Base-by-base conservation (phyloP, 2,113 vertebrate species). In the Archilochus colubris region DNA sequence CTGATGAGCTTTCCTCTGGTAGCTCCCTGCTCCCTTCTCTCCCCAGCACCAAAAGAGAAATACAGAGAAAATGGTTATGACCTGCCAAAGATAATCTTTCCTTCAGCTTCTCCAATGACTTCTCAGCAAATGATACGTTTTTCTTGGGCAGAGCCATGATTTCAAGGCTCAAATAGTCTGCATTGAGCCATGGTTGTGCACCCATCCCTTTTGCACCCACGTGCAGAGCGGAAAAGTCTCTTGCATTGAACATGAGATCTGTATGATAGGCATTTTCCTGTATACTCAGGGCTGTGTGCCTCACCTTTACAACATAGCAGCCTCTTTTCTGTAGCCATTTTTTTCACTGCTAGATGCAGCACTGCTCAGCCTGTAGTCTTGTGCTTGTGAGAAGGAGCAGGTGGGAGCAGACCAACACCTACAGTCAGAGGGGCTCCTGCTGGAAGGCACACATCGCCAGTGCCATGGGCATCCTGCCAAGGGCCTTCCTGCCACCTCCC, bases 111-210 rank as follows among this genome's bases (percentile, higher is more conserved):
- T 31, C 17, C 12, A 3, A 9, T 13, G 15, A 2, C 63, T 54
- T 24, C 30, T 30, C 44, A 21, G 15, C 68, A 61, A 10, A 8
- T 38, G 7, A 2, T 14, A 12, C 1, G 1, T 1, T 25, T 3
- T 23, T 24, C 38, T 46, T 9, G 57, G 43, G 20, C 75, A 80
- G 10, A 59, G 28, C 8, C 0, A 10, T 4, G 28, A 25, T 61
- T 77, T 43, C 69, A 4, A 48, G 20, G 44, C 22, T 40, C 28
- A 27, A 31, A 51, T 3, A 55, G 2, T 20, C 38, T 7, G 25
- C 18, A 4, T 16, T 30, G 19, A 33, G 30, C 7, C 31, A 30
- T 14, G 6, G 44, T 76, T 50, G 67, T 55, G 43, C 31, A 59
- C 12, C 24, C 28, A 7, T 8, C 40, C 28, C 19, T 51, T 50